Conservation (phyloP, 2,888 invertebrate genomes). For the Spodoptera exigua region DNA sequence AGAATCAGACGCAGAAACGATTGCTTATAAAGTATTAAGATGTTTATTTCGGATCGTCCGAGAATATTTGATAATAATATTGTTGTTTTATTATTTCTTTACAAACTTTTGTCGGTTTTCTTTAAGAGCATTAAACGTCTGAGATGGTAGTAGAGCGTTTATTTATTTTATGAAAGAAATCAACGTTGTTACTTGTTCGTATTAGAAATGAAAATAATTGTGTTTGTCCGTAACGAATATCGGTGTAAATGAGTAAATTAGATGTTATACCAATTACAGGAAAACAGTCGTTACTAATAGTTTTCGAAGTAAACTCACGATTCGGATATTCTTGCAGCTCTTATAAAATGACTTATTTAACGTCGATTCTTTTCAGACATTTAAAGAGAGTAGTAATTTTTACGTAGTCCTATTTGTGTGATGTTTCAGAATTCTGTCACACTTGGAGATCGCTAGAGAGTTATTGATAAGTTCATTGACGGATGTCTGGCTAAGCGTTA, state of each 20-base stretch:
- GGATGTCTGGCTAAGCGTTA: too few species aligned
- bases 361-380: background rate
- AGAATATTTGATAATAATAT: slow-evolving; percentile 74
- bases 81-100: slow-evolving; percentile 68
- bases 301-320: slow-evolving; percentile 39
- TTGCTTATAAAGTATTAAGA: slow-evolving; percentile 84
- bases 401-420: too few species aligned
- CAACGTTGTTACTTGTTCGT: slow-evolving; percentile 24
- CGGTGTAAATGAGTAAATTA: slow-evolving; percentile 67
- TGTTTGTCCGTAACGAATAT: slow-evolving; percentile 67
- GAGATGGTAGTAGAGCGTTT: slow-evolving; percentile 18
- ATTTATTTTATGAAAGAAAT: slow-evolving; percentile 18
- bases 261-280: slow-evolving; percentile 66
- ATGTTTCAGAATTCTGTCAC: too few species aligned
- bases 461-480: too few species aligned
- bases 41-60: slow-evolving; percentile 79
- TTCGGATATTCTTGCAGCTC: background rate
- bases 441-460: too few species aligned
- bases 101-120: slow-evolving; percentile 60
- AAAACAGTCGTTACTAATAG: slow-evolving; percentile 53
- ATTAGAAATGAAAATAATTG: slow-evolving; percentile 55
- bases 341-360: background rate
- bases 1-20: slow-evolving; percentile 83
- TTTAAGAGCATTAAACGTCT: slow-evolving; percentile 40
- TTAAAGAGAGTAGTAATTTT: too few species aligned